Evolutionary conservation across 2,888 invertebrate species (phyloP).

Genomic region (Eurois occulta): DNA sequence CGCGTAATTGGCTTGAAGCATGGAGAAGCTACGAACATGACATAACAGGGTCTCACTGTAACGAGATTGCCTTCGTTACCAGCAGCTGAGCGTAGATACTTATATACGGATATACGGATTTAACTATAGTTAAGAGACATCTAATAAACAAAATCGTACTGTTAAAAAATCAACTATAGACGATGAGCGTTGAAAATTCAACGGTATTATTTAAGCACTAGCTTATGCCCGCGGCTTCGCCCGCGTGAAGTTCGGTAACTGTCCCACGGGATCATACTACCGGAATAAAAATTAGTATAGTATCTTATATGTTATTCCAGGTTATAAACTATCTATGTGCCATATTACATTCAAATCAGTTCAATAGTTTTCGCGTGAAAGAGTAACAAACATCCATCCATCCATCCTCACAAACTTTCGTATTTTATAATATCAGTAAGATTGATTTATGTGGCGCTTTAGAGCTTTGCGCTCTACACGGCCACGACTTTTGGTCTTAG

Average conservation of each 20-base stretch:
- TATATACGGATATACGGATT: not conserved
- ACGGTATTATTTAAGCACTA: not conserved
- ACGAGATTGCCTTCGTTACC: slow-evolving; percentile 15
- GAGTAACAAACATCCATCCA: too few relatives aligned
- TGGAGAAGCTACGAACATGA: slow-evolving; percentile 9
- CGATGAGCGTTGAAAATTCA: not conserved
- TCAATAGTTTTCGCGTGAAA: too few relatives aligned
- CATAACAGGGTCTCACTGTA: slow-evolving; percentile 3
- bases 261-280: too few relatives aligned
- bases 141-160: not conserved
- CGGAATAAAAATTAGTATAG: too few relatives aligned
- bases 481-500: not conserved
- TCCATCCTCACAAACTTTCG: too few relatives aligned
- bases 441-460: not conserved
- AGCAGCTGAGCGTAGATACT: not conserved
- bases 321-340: too few relatives aligned
- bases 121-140: not conserved
- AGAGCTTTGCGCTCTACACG: not conserved
- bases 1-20: slow-evolving; percentile 10
- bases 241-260: too few relatives aligned
- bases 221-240: too few relatives aligned
- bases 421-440: too few relatives aligned
- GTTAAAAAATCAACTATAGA: not conserved
- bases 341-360: too few relatives aligned
- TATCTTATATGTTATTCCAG: too few relatives aligned